These are phyloP conservation scores for Agrypnus murinus DNA, from an alignment of 2,888 invertebrate genomes.

Conservation along the genomic window DNA sequence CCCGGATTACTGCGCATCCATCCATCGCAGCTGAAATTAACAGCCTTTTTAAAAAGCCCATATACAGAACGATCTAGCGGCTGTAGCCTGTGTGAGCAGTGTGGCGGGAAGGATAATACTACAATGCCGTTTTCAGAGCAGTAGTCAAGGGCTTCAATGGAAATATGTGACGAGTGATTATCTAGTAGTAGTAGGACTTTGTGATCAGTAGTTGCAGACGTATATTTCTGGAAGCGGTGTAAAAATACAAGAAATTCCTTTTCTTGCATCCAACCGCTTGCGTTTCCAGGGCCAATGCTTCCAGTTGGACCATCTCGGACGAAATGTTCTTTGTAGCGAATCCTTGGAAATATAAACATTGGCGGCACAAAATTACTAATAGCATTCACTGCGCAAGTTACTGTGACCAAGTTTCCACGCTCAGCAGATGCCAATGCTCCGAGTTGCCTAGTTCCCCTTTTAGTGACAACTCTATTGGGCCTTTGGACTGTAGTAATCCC, in stretches of 20 bases:
- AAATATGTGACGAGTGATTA: slow-evolving; percentile 52
- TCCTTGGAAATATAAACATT: neutral
- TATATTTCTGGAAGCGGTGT: slow-evolving; percentile 47
- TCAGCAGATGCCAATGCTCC: neutral
- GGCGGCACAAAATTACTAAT: neutral
- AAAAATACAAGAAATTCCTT: slow-evolving; percentile 37
- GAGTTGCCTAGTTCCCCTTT: too few relatives aligned
- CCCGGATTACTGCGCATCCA: too few relatives aligned
- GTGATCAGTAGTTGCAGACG: slow-evolving; percentile 14
- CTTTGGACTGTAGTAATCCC: neutral
- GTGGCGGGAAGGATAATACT: slow-evolving; percentile 51
- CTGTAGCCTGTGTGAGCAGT: slow-evolving; percentile 34
- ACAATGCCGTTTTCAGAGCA: slow-evolving; percentile 46
- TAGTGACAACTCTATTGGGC: too few relatives aligned
- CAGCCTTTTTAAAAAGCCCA: slow-evolving; percentile 12
- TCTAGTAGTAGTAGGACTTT: slow-evolving; percentile 47
- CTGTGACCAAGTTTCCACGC: neutral
- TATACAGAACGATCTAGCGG: slow-evolving; percentile 17
- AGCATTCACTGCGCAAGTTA: neutral
- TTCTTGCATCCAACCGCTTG: slow-evolving; percentile 55
- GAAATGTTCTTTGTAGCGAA: slow-evolving; percentile 49
- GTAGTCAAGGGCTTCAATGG: slow-evolving; percentile 43
- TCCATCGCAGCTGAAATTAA: too few relatives aligned
- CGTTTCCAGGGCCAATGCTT: slow-evolving; percentile 43
- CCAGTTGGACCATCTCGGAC: slow-evolving; percentile 49